A percentile compares a stretch with the other conserved stretches of the same genome.
phyloP scores from a whole-genome alignment of 1,140 invertebrate genomes.

The Stenopsyche tienmushanensis region DNA sequence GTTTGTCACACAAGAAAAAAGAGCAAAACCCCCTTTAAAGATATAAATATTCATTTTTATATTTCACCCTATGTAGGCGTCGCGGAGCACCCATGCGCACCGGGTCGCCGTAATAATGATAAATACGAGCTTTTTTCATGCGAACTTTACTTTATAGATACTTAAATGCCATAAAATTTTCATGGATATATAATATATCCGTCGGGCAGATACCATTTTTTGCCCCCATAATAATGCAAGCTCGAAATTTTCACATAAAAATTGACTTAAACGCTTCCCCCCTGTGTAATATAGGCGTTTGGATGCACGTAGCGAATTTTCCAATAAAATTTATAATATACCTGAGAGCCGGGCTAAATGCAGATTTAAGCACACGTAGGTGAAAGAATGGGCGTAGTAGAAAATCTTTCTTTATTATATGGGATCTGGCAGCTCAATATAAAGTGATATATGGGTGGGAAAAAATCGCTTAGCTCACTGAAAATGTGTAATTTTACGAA shows the following conservation, averaged over 20 bases:
- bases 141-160: constrained; percentile 30
- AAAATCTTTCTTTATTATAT: no score
- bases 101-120: constrained; percentile 35
- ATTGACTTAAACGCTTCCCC: constrained; percentile 30
- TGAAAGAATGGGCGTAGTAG: no score
- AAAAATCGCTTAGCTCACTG: no score
- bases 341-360: no score
- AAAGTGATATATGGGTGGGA: no score
- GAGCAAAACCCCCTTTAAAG: neutral
- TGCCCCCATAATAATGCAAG: no score
- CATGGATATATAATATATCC: constrained; percentile 29
- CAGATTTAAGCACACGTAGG: no score
- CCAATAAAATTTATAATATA: constrained; percentile 30
- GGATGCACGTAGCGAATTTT: constrained; percentile 25
- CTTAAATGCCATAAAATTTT: constrained; percentile 39
- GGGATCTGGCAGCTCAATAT: no score
- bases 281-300: constrained; percentile 27
- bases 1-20: no score
- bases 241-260: constrained; percentile 39
- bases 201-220: neutral
- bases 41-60: neutral
- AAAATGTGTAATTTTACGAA: no score
- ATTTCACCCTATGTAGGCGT: neutral
- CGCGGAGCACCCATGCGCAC: neutral
- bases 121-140: constrained; percentile 38